Evolutionary conservation across 2,888 invertebrate species (phyloP).

Genomic region (Nomada hirtipes): DNA sequence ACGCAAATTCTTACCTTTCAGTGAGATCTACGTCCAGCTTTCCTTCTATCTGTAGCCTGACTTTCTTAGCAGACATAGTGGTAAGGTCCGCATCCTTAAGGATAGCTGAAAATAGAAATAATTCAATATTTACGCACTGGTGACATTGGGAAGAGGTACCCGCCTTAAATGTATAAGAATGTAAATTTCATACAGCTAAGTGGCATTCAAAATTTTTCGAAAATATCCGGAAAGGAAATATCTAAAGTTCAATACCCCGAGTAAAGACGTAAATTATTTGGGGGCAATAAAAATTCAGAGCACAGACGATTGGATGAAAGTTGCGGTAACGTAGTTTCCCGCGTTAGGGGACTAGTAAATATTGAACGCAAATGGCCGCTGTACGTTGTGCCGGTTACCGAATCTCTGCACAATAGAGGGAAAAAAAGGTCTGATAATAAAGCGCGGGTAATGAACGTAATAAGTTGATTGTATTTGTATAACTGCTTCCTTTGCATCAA

Average conservation of each 20-base stretch:
- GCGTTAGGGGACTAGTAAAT: slow-evolving; percentile 75
- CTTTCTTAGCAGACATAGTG: slow-evolving; percentile 94
- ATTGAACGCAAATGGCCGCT: slow-evolving; percentile 78
- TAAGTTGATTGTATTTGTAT: slow-evolving; percentile 34
- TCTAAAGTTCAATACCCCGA: not conserved
- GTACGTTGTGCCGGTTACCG: slow-evolving; percentile 66
- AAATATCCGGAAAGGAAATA: no score
- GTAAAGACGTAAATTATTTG: not conserved
- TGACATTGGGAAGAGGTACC: no score
- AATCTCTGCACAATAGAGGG: slow-evolving; percentile 58
- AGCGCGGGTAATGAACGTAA: slow-evolving; percentile 28
- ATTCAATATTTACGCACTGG: not conserved
- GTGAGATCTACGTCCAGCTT: slow-evolving; percentile 91
- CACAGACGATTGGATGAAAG: not conserved
- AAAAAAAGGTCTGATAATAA: slow-evolving; percentile 71
- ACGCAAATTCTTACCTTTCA: slow-evolving; percentile 84
- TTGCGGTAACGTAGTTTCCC: slow-evolving; percentile 70
- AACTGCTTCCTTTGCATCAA: slow-evolving; percentile 46
- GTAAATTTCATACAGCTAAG: no score
- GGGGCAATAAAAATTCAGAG: not conserved
- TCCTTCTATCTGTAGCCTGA: slow-evolving; percentile 93
- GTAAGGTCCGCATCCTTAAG: slow-evolving; percentile 94
- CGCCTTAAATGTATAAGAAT: no score
- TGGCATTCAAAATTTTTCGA: no score
- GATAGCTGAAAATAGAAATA: slow-evolving; percentile 87